phyloP scores from a whole-genome alignment of 2,797 vertebrate species.

The Cuniculus paca region DNA sequence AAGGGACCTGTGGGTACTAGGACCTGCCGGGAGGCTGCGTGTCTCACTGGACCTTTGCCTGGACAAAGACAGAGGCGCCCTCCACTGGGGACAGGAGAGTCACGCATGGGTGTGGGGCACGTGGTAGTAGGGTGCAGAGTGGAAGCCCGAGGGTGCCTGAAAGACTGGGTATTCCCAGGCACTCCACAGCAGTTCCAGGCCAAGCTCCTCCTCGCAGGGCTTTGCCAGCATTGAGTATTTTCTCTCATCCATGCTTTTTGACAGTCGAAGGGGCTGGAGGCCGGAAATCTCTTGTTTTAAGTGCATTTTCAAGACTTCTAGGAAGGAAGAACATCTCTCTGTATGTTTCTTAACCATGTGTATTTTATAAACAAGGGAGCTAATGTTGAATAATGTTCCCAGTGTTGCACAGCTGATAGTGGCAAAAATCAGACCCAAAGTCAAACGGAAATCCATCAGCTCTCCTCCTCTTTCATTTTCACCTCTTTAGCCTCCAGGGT shows the following conservation, averaged over 20 bases:
- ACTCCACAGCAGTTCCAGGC: not conserved
- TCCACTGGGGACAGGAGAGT: not conserved
- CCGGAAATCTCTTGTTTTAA: not conserved
- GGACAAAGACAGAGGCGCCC: not conserved
- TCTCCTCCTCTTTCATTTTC: not conserved
- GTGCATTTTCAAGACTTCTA: not conserved
- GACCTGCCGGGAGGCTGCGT: not conserved
- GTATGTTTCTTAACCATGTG: not conserved
- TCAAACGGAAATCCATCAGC: not conserved
- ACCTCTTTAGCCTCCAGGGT: not conserved
- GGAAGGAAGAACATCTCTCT: not conserved
- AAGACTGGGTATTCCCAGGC: not conserved
- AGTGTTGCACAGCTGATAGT: not conserved
- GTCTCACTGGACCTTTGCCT: not conserved
- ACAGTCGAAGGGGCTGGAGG: not conserved
- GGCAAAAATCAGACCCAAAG: not conserved
- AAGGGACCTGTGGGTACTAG: not conserved
- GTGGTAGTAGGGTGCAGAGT: too few relatives aligned
- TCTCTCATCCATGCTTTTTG: not conserved
- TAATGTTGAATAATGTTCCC: conserved; percentile 2
- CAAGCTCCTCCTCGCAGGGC: not conserved
- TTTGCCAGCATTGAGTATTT: not conserved
- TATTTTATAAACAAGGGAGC: not conserved
- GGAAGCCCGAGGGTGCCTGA: not conserved
- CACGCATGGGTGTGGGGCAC: not conserved